Base-by-base conservation (phyloP, 2,113 vertebrate species). In the Pungitius pungitius region DNA sequence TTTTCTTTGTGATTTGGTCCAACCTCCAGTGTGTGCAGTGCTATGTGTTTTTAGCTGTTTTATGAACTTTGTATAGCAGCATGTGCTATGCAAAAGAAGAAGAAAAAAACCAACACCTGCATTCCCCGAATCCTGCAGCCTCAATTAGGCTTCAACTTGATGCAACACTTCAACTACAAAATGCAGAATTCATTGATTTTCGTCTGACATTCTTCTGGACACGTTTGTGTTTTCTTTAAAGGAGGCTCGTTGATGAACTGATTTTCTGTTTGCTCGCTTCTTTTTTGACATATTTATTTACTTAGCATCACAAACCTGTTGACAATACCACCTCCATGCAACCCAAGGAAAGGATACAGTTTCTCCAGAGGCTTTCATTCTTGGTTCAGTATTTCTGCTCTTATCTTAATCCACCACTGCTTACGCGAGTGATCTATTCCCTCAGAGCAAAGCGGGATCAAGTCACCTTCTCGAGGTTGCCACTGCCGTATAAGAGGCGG, bases 31-130 rank as follows among this genome's bases (percentile, higher is more conserved):
- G 90, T 90, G 91, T 93, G 89, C 87, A 85, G 81, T 93, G 89
- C 91, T 90, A 67, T 51, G 84, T 91, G 92, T 93, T 84, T 88
- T 78, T 84, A 88, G 89, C 83, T 85, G 88, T 94, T 80, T 91
- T 91, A 80, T 83, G 70, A 87, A 77, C 67, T 85, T 55, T 88
- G 90, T 90, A 92, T 93, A 93, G 93, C 91, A 93, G 93, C 92
- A 93, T 94, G 93, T 37, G 90, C 91, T 94, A 93, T 92, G 92
- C 89, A 91, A 58, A 59, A 52, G n/a, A n/a, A n/a, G n/a, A n/a
- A n/a, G n/a, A 2, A 24, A 52, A 52, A n/a, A 10, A 52, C 35
- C 35, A 13, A 24, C 67, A 88, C 81, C 67, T 77, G 78, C 87
- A 83, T 88, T 82, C 85, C 88, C 82, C 61, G 83, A 87, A 62